phyloP scores from a whole-genome alignment of 2,888 invertebrate species.

The Troides oblongomaculatus region DNA sequence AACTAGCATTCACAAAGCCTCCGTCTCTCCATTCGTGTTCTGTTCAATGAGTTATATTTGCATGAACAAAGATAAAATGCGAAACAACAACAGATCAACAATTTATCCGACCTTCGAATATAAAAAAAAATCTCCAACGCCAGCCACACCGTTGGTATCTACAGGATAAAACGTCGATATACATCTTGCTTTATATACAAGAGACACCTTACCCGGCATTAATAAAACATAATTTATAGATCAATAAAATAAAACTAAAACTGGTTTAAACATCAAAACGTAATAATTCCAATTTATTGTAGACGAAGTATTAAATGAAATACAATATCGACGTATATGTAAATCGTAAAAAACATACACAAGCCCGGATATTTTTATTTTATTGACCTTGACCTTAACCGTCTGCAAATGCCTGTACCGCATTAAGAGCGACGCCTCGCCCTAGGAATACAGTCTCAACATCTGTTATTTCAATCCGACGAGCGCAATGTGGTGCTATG shows the following conservation, averaged over 20 bases:
- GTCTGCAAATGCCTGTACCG: too few species aligned
- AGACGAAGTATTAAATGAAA: constrained; percentile 17
- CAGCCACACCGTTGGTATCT: not conserved
- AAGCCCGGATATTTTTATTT: not conserved
- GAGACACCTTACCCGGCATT: not conserved
- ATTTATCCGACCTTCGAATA: not conserved
- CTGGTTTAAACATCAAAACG: constrained; percentile 15
- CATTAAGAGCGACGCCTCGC: too few species aligned
- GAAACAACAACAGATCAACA: not conserved
- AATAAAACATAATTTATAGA: constrained; percentile 19
- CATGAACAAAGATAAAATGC: not conserved
- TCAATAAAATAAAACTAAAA: constrained; percentile 15
- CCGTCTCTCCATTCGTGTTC: too few species aligned
- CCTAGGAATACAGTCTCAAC: too few species aligned
- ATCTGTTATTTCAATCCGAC: too few species aligned
- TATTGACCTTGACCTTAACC: too few species aligned
- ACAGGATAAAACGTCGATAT: not conserved
- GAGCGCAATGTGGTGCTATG: too few species aligned
- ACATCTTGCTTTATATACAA: not conserved
- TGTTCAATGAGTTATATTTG: not conserved
- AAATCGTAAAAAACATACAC: constrained; percentile 2
- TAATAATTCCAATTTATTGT: constrained; percentile 22
- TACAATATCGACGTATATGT: constrained; percentile 12
- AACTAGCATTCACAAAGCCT: too few species aligned
- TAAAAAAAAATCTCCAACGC: not conserved